These are phyloP conservation scores for Papilio glaucus DNA, from an alignment of 1,140 invertebrate genomes.

Conservation along the genomic window DNA sequence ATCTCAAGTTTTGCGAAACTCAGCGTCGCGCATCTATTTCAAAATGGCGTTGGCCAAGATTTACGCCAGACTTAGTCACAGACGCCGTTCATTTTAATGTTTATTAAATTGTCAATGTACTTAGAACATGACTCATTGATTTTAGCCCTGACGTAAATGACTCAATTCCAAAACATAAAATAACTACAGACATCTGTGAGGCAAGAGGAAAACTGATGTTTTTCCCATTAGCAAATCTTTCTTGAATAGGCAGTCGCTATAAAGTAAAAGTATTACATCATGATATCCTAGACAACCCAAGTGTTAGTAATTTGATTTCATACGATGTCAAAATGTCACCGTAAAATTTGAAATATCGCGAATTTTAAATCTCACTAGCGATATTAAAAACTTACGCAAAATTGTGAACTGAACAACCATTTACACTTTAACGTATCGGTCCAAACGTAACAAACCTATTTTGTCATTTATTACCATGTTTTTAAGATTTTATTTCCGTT, in stretches of 20 bases:
- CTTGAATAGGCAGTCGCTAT: neutral
- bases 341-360: too few species aligned
- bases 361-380: too few species aligned
- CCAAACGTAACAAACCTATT: too few species aligned
- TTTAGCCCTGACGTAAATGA: neutral
- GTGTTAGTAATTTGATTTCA: too few species aligned
- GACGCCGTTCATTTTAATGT: neutral
- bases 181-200: neutral
- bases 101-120: neutral
- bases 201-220: neutral
- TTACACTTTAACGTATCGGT: too few species aligned
- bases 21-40: neutral
- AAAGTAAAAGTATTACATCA: too few species aligned
- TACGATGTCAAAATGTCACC: too few species aligned
- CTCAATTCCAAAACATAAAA: neutral
- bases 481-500: too few species aligned
- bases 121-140: slow-evolving; percentile 3
- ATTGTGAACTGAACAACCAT: too few species aligned
- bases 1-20: neutral
- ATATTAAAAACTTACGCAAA: too few species aligned
- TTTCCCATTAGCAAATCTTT: neutral
- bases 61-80: neutral
- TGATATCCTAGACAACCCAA: too few species aligned
- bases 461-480: too few species aligned
- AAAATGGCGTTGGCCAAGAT: slow-evolving; percentile 14